These are phyloP conservation scores for Cromileptes altivelis DNA, from an alignment of 2,113 vertebrate genomes.

Conservation along the genomic window DNA sequence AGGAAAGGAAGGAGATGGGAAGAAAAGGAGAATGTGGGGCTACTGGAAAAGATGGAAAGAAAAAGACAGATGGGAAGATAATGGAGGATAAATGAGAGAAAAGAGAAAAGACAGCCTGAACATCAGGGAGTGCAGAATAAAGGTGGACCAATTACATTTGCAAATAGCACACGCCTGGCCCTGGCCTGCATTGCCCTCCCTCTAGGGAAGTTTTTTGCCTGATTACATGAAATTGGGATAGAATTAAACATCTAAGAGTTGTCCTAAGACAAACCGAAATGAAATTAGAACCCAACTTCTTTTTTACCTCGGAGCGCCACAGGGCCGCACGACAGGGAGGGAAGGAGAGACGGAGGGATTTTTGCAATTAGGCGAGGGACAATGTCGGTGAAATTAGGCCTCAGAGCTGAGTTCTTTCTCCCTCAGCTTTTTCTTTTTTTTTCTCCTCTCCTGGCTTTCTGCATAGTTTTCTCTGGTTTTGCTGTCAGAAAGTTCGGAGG, in stretches of 20 bases:
- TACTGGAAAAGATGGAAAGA: slow-evolving; percentile 46
- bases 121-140: slow-evolving; percentile 78
- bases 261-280: slow-evolving; percentile 94
- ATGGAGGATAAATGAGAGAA: slow-evolving; percentile 55
- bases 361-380: slow-evolving; percentile 85
- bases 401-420: slow-evolving; percentile 81
- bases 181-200: slow-evolving; percentile 91
- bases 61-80: slow-evolving; percentile 72
- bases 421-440: slow-evolving; percentile 29
- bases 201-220: slow-evolving; percentile 94
- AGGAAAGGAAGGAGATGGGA: slow-evolving; percentile 41
- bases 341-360: slow-evolving; percentile 73
- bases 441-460: slow-evolving; percentile 26
- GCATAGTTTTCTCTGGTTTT: slow-evolving; percentile 47
- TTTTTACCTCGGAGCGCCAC: slow-evolving; percentile 86
- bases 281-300: slow-evolving; percentile 92
- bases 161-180: slow-evolving; percentile 91
- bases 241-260: slow-evolving; percentile 99
- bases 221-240: slow-evolving; percentile 99
- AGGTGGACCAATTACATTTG: slow-evolving; percentile 97
- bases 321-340: slow-evolving; percentile 76
- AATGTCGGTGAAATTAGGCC: slow-evolving; percentile 86
- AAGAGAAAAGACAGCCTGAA: slow-evolving; percentile 53
- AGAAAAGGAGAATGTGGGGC: slow-evolving; percentile 36
- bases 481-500: slow-evolving; percentile 74